A percentile compares a stretch with the other conserved stretches of the same genome.
phyloP scores from a whole-genome alignment of 2,113 vertebrate species.

The Lathamus discolor region DNA sequence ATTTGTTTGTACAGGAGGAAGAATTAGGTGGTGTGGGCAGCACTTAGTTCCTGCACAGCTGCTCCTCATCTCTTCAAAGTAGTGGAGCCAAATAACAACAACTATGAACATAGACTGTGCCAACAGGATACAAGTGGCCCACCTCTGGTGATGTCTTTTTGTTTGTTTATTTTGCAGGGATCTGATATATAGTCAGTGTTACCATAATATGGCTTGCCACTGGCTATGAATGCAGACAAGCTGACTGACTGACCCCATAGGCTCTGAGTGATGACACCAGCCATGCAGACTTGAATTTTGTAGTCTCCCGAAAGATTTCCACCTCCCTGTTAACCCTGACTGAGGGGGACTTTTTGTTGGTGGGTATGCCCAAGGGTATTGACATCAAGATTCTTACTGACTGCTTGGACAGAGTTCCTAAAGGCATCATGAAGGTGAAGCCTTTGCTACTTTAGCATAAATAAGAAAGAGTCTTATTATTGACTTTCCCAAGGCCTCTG shows the following conservation, averaged over 20 bases:
- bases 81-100: conserved; percentile 14
- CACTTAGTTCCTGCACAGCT: conserved; percentile 4
- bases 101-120: background rate
- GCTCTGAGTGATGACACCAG: background rate
- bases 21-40: background rate
- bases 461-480: background rate
- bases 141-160: background rate
- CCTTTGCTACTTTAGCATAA: background rate
- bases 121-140: conserved; percentile 20
- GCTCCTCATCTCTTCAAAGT: background rate
- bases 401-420: background rate
- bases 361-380: background rate
- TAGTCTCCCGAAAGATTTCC: background rate
- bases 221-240: fast-evolving
- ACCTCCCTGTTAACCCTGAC: background rate
- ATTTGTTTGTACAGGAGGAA: background rate
- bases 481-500: background rate
- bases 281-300: background rate
- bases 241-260: fast-evolving
- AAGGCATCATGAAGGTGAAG: background rate
- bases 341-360: background rate
- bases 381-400: background rate
- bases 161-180: background rate
- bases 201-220: background rate
- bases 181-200: background rate